Evolutionary conservation across 2,113 vertebrate species (phyloP).

Genomic region (Nerophis ophidion): DNA sequence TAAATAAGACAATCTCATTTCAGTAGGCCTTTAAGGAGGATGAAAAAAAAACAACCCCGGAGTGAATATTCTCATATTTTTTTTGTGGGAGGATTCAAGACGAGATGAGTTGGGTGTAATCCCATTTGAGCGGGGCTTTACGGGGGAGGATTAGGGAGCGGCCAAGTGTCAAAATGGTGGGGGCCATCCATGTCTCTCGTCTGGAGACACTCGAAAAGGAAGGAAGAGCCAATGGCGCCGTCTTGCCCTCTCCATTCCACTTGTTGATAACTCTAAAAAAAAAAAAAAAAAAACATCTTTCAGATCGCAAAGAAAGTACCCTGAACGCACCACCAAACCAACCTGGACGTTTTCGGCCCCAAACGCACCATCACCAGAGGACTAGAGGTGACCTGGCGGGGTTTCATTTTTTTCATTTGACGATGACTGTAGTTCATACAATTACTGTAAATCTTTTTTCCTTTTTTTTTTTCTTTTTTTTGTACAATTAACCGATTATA

Average conservation of each 20-base stretch:
- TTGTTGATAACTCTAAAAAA: too few species aligned
- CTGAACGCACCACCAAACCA: too few species aligned
- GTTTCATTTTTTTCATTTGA: conserved; percentile 36
- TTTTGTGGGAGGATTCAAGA: conserved; percentile 23
- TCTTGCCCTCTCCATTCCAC: too few species aligned
- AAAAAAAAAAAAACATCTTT: too few species aligned
- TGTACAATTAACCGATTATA: conserved; percentile 74
- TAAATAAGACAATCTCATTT: too few species aligned
- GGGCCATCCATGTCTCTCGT: too few species aligned
- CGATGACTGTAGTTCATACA: conserved; percentile 70
- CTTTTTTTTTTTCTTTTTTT: conserved; percentile 48
- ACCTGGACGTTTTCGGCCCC: too few species aligned
- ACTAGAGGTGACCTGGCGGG: too few species aligned
- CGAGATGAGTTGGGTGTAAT: conserved; percentile 44
- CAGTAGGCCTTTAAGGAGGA: too few species aligned
- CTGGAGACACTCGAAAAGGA: conserved; percentile 1
- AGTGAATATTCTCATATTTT: conserved; percentile 18
- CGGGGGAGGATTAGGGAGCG: not conserved
- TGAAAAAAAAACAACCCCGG: conserved; percentile 3
- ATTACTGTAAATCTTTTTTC: conserved; percentile 67
- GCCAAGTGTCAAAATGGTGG: conserved; percentile 40
- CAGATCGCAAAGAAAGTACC: too few species aligned
- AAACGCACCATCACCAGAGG: too few species aligned
- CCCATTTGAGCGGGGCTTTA: conserved; percentile 38
- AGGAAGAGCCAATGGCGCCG: not conserved